Evolutionary conservation across 2,888 invertebrate genomes (phyloP).

Genomic region (Plusia festucae): DNA sequence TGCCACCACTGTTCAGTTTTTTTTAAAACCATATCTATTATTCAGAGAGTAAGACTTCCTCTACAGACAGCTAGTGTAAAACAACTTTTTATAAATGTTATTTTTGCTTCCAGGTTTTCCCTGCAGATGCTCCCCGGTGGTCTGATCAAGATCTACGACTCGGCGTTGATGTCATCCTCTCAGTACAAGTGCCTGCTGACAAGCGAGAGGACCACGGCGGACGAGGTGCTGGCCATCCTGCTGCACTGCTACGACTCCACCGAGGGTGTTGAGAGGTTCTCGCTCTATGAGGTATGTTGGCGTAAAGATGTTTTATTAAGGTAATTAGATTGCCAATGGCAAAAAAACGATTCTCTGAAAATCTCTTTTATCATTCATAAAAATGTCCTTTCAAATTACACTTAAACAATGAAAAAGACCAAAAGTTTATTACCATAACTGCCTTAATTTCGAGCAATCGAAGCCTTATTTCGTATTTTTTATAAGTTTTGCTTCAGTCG

Average conservation of each 20-base stretch:
- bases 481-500: too few species aligned
- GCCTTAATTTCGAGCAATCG: too few species aligned
- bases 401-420: too few species aligned
- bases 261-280: conserved; percentile 96
- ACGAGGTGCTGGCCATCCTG: conserved; percentile 95
- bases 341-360: too few species aligned
- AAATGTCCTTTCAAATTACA: too few species aligned
- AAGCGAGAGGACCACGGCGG: conserved; percentile 96
- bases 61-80: too few species aligned
- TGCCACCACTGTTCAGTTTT: too few species aligned
- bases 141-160: conserved; percentile 97
- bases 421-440: too few species aligned
- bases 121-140: conserved; percentile 96
- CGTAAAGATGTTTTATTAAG: background rate
- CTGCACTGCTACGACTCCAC: conserved; percentile 95
- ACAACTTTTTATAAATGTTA: conserved; percentile 7
- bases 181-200: conserved; percentile 97
- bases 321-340: background rate
- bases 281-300: conserved; percentile 93
- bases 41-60: too few species aligned
- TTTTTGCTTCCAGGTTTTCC: conserved; percentile 91
- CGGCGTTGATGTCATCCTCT: conserved; percentile 96
- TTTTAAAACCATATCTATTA: too few species aligned
- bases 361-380: too few species aligned
- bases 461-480: too few species aligned